Percentiles rank a stretch among this genome's conserved stretches.
Conservation (phyloP, 2,113 vertebrate species). For the Formicarius rufipectus region DNA sequence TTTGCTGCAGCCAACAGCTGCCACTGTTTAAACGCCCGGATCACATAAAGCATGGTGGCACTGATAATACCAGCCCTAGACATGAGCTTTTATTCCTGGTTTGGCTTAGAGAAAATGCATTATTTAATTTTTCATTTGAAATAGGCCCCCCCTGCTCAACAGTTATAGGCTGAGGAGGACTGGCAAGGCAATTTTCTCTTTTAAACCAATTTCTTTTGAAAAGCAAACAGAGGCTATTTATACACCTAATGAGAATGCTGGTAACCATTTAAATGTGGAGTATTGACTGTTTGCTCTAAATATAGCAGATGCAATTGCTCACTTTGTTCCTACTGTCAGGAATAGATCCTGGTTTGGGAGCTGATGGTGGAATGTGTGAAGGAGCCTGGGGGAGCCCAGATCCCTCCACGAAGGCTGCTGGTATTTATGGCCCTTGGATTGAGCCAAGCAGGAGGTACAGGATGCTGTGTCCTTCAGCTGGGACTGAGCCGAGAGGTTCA, state of each 20-base stretch:
- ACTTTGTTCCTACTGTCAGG: slow-evolving; percentile 34
- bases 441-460: slow-evolving; percentile 1
- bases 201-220: not conserved
- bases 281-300: slow-evolving; percentile 64
- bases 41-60: not conserved
- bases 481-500: not conserved
- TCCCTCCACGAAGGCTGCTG: not conserved
- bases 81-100: not conserved
- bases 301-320: slow-evolving; percentile 56
- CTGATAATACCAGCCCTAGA: not conserved
- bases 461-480: not conserved
- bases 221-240: slow-evolving; percentile 51
- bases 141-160: not conserved
- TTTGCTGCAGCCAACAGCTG: not conserved
- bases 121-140: slow-evolving; percentile 22
- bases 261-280: not conserved
- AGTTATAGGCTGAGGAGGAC: not conserved
- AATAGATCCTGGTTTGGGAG: not conserved
- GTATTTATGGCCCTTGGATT: slow-evolving; percentile 27
- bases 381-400: not conserved
- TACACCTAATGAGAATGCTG: not conserved
- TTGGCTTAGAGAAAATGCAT: not conserved
- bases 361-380: not conserved
- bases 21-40: not conserved
- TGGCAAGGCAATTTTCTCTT: slow-evolving; percentile 17